phyloP scores from a whole-genome alignment of 1,140 invertebrate genomes.

The Temnothorax curvispinosus region DNA sequence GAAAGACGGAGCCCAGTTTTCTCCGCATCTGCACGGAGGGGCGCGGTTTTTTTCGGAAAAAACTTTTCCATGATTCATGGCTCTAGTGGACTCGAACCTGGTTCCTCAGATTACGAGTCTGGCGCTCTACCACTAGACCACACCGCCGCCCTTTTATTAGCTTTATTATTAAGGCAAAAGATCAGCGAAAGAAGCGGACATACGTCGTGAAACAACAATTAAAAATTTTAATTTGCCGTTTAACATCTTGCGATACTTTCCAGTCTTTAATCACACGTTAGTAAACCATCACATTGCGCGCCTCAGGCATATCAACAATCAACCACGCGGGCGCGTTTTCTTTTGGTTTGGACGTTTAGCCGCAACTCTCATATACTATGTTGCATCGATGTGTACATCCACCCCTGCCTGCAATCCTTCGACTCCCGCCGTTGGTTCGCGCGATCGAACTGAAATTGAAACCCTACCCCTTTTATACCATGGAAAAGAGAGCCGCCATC shows the following conservation, averaged over 20 bases:
- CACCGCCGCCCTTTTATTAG: too few relatives aligned
- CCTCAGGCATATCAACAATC: conserved; percentile 32
- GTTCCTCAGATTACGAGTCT: too few relatives aligned
- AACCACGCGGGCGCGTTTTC: conserved; percentile 40
- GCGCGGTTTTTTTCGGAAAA: too few relatives aligned
- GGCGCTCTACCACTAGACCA: too few relatives aligned
- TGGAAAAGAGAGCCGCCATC: conserved; percentile 39
- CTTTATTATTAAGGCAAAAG: not conserved
- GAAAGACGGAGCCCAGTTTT: too few relatives aligned
- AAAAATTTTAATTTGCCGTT: conserved; percentile 18
- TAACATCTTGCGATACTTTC: not conserved
- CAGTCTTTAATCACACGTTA: conserved; percentile 2
- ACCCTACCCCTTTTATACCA: conserved; percentile 65
- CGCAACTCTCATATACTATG: conserved; percentile 41
- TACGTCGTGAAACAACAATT: not conserved
- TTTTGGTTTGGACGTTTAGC: conserved; percentile 36
- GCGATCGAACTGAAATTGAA: conserved; percentile 56
- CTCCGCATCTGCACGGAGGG: too few relatives aligned
- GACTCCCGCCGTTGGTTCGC: conserved; percentile 12
- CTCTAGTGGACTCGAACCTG: too few relatives aligned
- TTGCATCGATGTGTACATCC: conserved; percentile 31
- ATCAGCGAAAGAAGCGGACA: not conserved
- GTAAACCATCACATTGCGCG: not conserved
- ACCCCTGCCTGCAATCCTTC: not conserved
- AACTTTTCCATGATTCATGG: too few relatives aligned